Base-by-base conservation (phyloP, 2,888 invertebrate genomes). In the Sesia apiformis region DNA sequence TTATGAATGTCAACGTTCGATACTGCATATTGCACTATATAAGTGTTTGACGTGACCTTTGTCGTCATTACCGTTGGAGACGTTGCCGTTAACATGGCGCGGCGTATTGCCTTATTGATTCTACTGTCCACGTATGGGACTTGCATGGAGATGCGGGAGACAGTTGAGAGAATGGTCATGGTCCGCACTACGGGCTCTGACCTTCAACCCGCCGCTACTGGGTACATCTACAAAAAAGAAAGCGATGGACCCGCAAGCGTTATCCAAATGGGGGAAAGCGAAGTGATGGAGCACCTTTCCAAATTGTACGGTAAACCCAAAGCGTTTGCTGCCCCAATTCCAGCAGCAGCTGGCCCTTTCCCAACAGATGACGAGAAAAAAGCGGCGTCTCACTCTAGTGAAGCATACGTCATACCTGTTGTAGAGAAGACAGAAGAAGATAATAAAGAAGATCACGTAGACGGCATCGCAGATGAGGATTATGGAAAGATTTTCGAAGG, bases 161-260 rank as follows among this genome's bases (percentile, higher is more conserved):
- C 89, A 3, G 87, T 90, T 2, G 84, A 88, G 60, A 74, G 90
- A 60, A 91, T 90, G 86, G 89, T 90, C 40, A 85, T 91, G 80
- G 89, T 91, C 49, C 84, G 91, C 54, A 91, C 89, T 56, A 84
- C 90, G 0, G 89, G 90, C 49, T 90, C 91, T 4, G 93, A 93
- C 70, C 88, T 92, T 42, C 91, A 91, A 58, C 90, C 91, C 0
- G 91, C 91, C 0, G 92, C 91, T 0, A 90, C 91, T 0, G 92
- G 91, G 0, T 93, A 91, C 71, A 85, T 90, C 43, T 90, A 90
- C 70, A 87, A 87, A 60, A 90, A 90, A 65, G 82, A 86, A 55
- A 82, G 76, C 57, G 79, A 88, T 46, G 87, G 90, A 0, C 85
- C 88, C 0, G 85, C 80, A 3, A 87, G 85, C 60, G 88, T 91